Conservation (phyloP, 2,113 vertebrate species). For the Hiodon tergisus region DNA sequence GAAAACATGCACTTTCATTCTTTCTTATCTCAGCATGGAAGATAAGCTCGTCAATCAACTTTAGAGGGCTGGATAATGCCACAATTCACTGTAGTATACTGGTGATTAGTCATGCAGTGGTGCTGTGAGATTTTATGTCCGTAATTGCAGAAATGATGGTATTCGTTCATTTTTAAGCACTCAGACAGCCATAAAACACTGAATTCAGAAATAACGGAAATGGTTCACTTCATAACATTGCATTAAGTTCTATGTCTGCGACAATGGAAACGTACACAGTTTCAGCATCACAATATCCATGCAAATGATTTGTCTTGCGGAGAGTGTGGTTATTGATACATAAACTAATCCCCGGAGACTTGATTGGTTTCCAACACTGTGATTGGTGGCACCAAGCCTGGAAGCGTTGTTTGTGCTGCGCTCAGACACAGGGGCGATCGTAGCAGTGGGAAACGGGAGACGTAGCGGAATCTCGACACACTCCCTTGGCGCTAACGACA, state of each 20-base stretch:
- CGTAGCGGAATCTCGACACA: no score
- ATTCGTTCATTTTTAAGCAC: not conserved
- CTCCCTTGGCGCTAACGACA: no score
- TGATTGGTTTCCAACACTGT: constrained; percentile 18
- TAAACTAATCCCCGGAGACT: constrained; percentile 17
- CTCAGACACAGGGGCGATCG: not conserved
- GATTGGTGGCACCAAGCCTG: constrained; percentile 9
- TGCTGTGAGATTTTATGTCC: not conserved
- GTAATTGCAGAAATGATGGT: not conserved
- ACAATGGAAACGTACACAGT: not conserved
- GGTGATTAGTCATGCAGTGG: no score
- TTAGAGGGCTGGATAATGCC: constrained; percentile 30
- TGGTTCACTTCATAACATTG: not conserved
- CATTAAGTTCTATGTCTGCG: not conserved
- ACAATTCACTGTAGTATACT: not conserved
- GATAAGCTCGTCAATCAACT: constrained; percentile 43
- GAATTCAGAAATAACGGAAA: not conserved
- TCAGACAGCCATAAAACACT: not conserved
- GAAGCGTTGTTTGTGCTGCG: not conserved
- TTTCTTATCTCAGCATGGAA: constrained; percentile 27
- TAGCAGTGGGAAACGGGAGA: not conserved
- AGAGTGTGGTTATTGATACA: constrained; percentile 26
- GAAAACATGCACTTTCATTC: constrained; percentile 48
- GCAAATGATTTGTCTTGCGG: constrained; percentile 19
- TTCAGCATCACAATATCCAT: not conserved